Base-by-base conservation (phyloP, 2,797 vertebrate species). In the Gastrophryne carolinensis region DNA sequence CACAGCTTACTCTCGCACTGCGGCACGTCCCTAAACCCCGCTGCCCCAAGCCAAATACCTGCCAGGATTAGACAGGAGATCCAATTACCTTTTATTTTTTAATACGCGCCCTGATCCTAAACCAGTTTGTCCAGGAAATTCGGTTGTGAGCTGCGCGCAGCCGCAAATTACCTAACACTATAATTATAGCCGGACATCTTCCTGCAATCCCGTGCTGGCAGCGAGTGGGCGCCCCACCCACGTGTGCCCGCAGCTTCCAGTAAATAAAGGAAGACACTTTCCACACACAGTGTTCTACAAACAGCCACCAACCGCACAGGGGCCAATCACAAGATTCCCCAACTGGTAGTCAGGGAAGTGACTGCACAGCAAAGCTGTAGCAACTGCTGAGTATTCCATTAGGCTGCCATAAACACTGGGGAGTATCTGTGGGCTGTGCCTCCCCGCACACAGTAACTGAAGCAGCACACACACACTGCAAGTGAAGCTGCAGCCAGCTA, bases 141-240 rank as follows among this genome's bases (percentile, higher is more conserved):
- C 34, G 11, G n/a, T 19, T 19, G 0, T 5, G 39, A 66, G 17
- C 29, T 35, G 10, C 17, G n/a, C n/a, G 37, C 35, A 56, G 10
- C 72, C 72, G 30, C 62, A 58, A 60, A 74, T 74, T 74, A 23
- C 62, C 58, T 58, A 74, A 74, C 60, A 7, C 72, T 57, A n/a
- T 63, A 57, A 73, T 65, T 47, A 73, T 41, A 47, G 17, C 26
- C n/a, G 4, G 10, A 26, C 13, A 27, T 3, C 27, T 56, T 11
- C 5, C 65, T 41, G 26, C 26, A 41, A 26, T 65, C 50, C 19
- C 50, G 12, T 1, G 49, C 61, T 44, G 71, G 32, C 71, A 54
- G 71, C 60, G 12, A 9, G 12, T 3, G 11, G 60, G 56, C 13
- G 10, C 30, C 21, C 34, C 47, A 53, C 57, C 44, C 44, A 37